Conservation (phyloP, 2,888 invertebrate genomes). For the Chrysina gloriosa region DNA sequence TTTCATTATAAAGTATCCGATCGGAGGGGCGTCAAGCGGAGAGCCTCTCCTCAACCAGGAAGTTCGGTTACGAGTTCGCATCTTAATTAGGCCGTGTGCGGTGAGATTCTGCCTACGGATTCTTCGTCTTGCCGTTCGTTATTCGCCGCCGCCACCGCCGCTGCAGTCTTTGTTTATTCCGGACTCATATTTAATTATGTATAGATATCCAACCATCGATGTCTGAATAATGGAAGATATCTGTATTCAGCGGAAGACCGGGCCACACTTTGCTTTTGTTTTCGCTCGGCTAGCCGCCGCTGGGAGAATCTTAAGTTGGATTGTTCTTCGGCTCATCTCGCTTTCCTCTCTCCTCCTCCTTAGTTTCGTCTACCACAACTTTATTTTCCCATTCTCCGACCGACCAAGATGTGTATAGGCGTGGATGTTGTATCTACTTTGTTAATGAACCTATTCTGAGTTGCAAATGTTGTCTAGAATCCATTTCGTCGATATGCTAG, state of each 20-base stretch:
- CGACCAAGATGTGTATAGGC: too few species aligned
- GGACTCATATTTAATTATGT: constrained; percentile 55
- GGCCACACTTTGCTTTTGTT: constrained; percentile 50
- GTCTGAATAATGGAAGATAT: constrained; percentile 53
- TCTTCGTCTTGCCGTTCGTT: constrained; percentile 23
- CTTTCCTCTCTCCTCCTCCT: not conserved
- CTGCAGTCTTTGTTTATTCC: constrained; percentile 53
- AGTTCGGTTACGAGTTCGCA: constrained; percentile 40
- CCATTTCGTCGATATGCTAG: too few species aligned
- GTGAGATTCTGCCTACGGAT: constrained; percentile 39
- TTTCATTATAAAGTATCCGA: constrained; percentile 41
- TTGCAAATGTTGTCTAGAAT: too few species aligned
- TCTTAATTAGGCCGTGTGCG: constrained; percentile 41
- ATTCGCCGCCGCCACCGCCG: constrained; percentile 20
- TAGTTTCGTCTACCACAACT: constrained; percentile 3
- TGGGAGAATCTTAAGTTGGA: constrained; percentile 38
- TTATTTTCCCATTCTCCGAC: not conserved
- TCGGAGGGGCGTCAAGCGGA: constrained; percentile 4
- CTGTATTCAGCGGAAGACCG: constrained; percentile 52
- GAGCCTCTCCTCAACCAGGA: constrained; percentile 13
- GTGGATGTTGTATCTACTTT: too few species aligned
- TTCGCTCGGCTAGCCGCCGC: constrained; percentile 42
- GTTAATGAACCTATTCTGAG: too few species aligned
- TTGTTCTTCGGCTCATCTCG: too few species aligned
- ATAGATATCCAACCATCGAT: constrained; percentile 53